phyloP scores from a whole-genome alignment of 2,888 invertebrate genomes.

The Zygogramma bicolorata region DNA sequence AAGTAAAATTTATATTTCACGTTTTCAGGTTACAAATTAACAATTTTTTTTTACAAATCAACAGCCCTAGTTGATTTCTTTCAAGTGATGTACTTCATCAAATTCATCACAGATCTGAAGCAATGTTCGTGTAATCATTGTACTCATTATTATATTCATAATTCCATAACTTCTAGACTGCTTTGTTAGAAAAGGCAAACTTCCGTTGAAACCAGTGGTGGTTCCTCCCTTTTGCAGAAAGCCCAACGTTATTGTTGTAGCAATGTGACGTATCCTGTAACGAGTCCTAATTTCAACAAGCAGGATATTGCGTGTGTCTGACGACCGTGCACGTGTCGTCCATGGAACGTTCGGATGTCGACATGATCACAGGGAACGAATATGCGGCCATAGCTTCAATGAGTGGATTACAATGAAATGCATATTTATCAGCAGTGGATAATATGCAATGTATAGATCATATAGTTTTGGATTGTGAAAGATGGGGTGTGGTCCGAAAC shows the following conservation, averaged over 20 bases:
- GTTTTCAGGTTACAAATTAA: too few species aligned
- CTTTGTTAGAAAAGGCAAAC: background rate
- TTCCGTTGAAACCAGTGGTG: background rate
- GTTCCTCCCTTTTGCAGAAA: background rate
- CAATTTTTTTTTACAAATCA: too few species aligned
- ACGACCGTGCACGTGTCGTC: constrained; percentile 33
- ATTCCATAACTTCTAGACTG: too few species aligned
- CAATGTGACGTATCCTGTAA: constrained; percentile 38
- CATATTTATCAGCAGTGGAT: constrained; percentile 2
- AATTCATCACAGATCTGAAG: too few species aligned
- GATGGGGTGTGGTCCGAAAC: too few species aligned
- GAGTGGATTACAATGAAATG: constrained; percentile 2
- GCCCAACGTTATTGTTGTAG: constrained; percentile 30
- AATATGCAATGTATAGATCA: background rate
- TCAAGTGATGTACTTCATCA: too few species aligned
- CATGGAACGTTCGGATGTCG: constrained; percentile 21
- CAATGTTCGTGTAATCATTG: too few species aligned
- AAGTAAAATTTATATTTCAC: too few species aligned
- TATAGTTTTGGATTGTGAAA: background rate
- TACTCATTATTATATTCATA: too few species aligned
- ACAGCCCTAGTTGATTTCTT: too few species aligned
- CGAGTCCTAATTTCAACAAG: constrained; percentile 35
- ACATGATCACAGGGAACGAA: constrained; percentile 1
- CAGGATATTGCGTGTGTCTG: constrained; percentile 36
- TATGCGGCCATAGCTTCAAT: background rate